Evolutionary conservation across 1,140 invertebrate genomes (phyloP).

Genomic region (Ceratitis capitata): DNA sequence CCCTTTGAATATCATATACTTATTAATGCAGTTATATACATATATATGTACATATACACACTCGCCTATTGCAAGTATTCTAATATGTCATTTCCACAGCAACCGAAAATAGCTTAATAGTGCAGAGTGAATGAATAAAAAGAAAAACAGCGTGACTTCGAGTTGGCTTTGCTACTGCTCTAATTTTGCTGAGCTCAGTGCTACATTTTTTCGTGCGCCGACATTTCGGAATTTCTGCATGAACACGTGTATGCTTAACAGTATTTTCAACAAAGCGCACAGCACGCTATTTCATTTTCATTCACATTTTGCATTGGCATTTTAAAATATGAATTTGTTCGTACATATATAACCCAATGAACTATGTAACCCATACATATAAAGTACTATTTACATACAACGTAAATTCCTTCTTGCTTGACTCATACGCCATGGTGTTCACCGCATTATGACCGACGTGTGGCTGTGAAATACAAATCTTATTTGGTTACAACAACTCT

Average conservation of each 20-base stretch:
- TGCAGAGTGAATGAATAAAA: neutral
- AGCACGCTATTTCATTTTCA: neutral
- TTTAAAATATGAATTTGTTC: neutral
- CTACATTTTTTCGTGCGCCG: neutral
- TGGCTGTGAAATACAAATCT: no score
- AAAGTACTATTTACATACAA: neutral
- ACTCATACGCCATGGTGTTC: neutral
- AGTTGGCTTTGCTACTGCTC: neutral
- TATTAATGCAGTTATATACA: neutral
- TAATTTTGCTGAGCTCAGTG: neutral
- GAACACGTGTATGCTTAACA: neutral
- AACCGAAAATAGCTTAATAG: slow-evolving; percentile 18
- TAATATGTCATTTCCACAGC: neutral
- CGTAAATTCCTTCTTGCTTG: neutral
- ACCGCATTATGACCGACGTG: neutral
- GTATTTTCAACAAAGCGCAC: neutral
- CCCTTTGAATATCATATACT: neutral
- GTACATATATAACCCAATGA: neutral
- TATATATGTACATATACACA: neutral
- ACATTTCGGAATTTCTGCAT: slow-evolving; percentile 17
- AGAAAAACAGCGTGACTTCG: neutral
- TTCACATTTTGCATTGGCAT: neutral
- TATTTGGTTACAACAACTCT: no score
- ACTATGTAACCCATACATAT: neutral
- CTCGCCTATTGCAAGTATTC: neutral